A percentile compares a stretch with the other conserved stretches of the same genome.
Evolutionary conservation across 2,888 invertebrate genomes (phyloP).

Genomic region (Neoascia interrupta): DNA sequence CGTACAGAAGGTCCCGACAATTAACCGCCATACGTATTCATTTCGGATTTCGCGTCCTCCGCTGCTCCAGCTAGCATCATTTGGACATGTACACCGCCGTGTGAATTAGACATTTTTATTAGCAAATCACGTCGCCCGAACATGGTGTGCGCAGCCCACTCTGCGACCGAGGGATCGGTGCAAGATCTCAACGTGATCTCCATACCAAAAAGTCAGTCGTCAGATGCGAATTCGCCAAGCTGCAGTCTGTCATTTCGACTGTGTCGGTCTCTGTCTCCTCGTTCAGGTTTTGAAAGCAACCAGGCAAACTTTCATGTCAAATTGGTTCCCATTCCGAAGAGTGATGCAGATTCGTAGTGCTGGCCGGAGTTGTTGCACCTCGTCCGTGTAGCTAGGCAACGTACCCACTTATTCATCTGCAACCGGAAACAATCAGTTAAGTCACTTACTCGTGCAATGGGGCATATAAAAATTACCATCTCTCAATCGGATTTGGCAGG

Average conservation of each 20-base stretch:
- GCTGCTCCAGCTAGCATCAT: slow-evolving; percentile 25
- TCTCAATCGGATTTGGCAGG: not conserved
- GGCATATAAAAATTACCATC: slow-evolving; percentile 25
- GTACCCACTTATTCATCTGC: slow-evolving; percentile 48
- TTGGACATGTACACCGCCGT: slow-evolving; percentile 27
- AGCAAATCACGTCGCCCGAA: slow-evolving; percentile 26
- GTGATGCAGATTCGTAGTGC: too few species aligned
- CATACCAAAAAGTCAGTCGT: slow-evolving; percentile 59
- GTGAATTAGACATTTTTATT: slow-evolving; percentile 67
- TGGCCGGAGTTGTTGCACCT: slow-evolving; percentile 59
- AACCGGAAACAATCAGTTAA: slow-evolving; percentile 66
- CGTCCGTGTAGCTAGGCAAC: slow-evolving; percentile 42
- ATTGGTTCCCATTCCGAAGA: slow-evolving; percentile 58
- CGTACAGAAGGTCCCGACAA: slow-evolving; percentile 38
- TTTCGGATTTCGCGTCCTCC: slow-evolving; percentile 4
- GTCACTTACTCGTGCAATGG: slow-evolving; percentile 62
- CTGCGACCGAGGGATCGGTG: slow-evolving; percentile 33
- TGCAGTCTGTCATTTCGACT: slow-evolving; percentile 31
- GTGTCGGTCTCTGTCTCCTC: slow-evolving; percentile 35
- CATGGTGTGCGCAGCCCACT: slow-evolving; percentile 42
- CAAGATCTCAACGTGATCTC: slow-evolving; percentile 66
- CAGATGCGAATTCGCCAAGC: slow-evolving; percentile 36
- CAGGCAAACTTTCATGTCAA: slow-evolving; percentile 55
- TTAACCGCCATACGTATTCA: slow-evolving; percentile 53
- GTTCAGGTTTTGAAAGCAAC: slow-evolving; percentile 23